Conservation (phyloP, 2,888 invertebrate genomes). For the Gibbula magus region DNA sequence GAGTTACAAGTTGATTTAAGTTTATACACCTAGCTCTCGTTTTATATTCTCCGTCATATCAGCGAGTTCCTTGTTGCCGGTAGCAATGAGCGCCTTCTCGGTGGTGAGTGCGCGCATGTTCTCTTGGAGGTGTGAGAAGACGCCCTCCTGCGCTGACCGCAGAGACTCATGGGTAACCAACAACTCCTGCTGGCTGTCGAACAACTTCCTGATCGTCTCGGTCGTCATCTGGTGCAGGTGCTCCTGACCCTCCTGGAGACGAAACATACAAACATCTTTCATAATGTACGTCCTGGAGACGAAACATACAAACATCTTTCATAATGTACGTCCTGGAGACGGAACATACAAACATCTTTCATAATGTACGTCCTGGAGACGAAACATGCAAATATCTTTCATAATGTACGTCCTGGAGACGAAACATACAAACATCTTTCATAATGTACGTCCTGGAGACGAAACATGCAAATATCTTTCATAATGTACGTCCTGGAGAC, state of each 20-base stretch:
- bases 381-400: too few relatives aligned
- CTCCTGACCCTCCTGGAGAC: constrained; percentile 76
- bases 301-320: too few relatives aligned
- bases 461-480: too few relatives aligned
- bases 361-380: too few relatives aligned
- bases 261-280: neutral
- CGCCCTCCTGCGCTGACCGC: constrained; percentile 64
- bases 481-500: too few relatives aligned
- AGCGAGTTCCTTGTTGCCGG: constrained; percentile 79
- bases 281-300: neutral
- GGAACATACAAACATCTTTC: too few relatives aligned
- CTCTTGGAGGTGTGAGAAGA: constrained; percentile 77
- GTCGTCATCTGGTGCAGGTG: constrained; percentile 76
- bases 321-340: too few relatives aligned
- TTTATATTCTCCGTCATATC: constrained; percentile 79
- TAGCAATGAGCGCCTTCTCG: constrained; percentile 80
- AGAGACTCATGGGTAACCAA: constrained; percentile 77
- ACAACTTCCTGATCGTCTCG: constrained; percentile 75
- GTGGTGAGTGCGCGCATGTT: constrained; percentile 79
- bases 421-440: too few relatives aligned
- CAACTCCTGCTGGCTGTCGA: constrained; percentile 77
- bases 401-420: too few relatives aligned
- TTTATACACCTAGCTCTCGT: constrained; percentile 76
- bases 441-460: too few relatives aligned
- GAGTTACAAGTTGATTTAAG: too few relatives aligned